Conservation (phyloP, 2,113 vertebrate genomes). For the Electrona antarctica region DNA sequence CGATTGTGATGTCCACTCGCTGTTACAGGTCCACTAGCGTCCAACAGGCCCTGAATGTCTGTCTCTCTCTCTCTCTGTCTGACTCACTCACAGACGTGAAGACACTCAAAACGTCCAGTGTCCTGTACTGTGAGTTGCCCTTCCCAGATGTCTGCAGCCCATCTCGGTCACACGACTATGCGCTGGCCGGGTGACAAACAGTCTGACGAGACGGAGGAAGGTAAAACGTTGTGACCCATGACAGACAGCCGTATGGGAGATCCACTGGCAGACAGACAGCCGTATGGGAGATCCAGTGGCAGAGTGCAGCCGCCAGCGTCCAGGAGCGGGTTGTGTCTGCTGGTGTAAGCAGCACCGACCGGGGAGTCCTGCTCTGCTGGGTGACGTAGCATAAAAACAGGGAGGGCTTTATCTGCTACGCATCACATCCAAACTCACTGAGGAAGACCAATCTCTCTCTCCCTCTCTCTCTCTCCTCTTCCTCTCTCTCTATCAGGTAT, state of each 20-base stretch:
- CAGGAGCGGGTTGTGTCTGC: conserved; percentile 29
- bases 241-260: conserved; percentile 12
- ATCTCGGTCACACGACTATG: conserved; percentile 1
- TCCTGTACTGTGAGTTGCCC: conserved; percentile 27
- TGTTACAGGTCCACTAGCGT: not conserved
- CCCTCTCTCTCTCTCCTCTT: not conserved
- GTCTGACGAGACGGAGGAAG: not conserved
- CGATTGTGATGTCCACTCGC: not conserved
- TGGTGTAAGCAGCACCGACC: conserved; percentile 39
- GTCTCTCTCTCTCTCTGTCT: conserved; percentile 19
- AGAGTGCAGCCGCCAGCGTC: conserved; percentile 52
- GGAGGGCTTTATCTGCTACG: conserved; percentile 54
- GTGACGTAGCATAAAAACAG: conserved; percentile 65
- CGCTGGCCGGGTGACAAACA: conserved; percentile 2
- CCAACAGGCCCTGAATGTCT: not conserved
- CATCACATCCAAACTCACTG: conserved; percentile 49
- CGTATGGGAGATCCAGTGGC: not conserved
- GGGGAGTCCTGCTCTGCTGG: conserved; percentile 54
- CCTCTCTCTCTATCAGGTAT: not conserved
- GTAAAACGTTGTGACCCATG: not conserved
- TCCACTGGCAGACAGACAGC: conserved; percentile 10
- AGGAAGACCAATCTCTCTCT: conserved; percentile 35
- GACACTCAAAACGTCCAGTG: conserved; percentile 33
- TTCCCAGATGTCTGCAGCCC: not conserved
- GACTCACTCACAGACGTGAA: conserved; percentile 15